Evolutionary conservation across 2,797 vertebrate genomes (phyloP).

Genomic region (Scarus forsteni): DNA sequence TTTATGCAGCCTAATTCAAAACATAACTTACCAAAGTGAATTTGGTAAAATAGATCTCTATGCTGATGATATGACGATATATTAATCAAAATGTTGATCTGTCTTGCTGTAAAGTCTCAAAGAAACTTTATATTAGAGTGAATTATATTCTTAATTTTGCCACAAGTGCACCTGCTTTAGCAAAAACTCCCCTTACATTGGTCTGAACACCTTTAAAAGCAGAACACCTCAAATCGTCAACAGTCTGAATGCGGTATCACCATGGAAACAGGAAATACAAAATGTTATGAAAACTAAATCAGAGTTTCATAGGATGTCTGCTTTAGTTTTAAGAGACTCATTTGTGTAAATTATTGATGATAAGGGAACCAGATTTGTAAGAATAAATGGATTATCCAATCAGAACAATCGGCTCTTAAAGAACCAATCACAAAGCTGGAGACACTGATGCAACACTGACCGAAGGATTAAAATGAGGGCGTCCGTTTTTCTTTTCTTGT

Average conservation of each 20-base stretch:
- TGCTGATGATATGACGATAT: no score
- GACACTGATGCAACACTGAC: conserved; percentile 4
- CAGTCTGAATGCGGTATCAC: neutral
- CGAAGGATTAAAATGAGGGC: neutral
- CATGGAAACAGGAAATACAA: neutral
- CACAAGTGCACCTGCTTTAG: no score
- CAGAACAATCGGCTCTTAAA: neutral
- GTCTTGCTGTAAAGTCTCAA: no score
- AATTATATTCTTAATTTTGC: no score
- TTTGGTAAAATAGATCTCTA: no score
- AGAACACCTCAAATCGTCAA: neutral
- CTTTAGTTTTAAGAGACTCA: neutral
- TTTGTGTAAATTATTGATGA: neutral
- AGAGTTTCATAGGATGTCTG: neutral
- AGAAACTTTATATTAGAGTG: no score
- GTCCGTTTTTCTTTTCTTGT: neutral
- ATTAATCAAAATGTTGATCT: no score
- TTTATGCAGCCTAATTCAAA: no score
- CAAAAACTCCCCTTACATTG: no score
- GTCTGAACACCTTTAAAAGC: neutral
- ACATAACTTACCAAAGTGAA: no score
- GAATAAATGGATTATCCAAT: no score
- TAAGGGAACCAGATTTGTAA: no score
- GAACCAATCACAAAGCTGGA: conserved; percentile 20
- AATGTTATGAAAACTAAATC: neutral